Percentiles rank a stretch among this genome's conserved stretches.
Conservation (phyloP, 2,888 invertebrate species). For the Platypus cylindrus region DNA sequence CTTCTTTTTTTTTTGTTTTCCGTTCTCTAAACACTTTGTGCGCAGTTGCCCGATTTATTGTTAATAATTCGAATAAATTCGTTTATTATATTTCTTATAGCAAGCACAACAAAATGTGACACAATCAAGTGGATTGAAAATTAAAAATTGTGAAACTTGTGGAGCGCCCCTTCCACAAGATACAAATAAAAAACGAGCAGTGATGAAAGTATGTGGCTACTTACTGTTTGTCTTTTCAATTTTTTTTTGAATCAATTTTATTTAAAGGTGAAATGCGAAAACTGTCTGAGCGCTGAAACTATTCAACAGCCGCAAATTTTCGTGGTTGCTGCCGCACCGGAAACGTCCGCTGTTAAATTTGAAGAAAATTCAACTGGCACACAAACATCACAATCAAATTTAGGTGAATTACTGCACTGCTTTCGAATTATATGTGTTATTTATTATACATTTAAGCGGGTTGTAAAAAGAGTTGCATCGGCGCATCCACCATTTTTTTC, state of each 20-base stretch:
- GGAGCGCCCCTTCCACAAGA: slow-evolving; percentile 34
- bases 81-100: slow-evolving; percentile 40
- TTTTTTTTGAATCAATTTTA: slow-evolving; percentile 1
- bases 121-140: slow-evolving; percentile 31
- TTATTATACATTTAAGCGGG: background rate
- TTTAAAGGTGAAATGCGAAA: slow-evolving; percentile 30
- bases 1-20: background rate
- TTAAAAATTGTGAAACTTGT: slow-evolving; percentile 35
- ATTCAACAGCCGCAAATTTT: slow-evolving; percentile 47
- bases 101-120: slow-evolving; percentile 29
- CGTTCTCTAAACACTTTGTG: too few species aligned
- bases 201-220: slow-evolving; percentile 29
- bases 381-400: slow-evolving; percentile 22
- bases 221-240: background rate
- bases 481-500: too few species aligned
- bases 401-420: slow-evolving; percentile 8
- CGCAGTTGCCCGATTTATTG: too few species aligned
- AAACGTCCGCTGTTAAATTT: slow-evolving; percentile 28
- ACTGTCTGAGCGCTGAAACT: slow-evolving; percentile 34
- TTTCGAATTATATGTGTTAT: background rate
- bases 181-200: slow-evolving; percentile 34
- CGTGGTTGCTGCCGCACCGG: slow-evolving; percentile 44
- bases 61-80: too few species aligned
- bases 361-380: slow-evolving; percentile 31
- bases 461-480: too few species aligned